These are phyloP conservation scores for Drosophila auraria DNA, from an alignment of 1,140 invertebrate genomes.

Conservation along the genomic window DNA sequence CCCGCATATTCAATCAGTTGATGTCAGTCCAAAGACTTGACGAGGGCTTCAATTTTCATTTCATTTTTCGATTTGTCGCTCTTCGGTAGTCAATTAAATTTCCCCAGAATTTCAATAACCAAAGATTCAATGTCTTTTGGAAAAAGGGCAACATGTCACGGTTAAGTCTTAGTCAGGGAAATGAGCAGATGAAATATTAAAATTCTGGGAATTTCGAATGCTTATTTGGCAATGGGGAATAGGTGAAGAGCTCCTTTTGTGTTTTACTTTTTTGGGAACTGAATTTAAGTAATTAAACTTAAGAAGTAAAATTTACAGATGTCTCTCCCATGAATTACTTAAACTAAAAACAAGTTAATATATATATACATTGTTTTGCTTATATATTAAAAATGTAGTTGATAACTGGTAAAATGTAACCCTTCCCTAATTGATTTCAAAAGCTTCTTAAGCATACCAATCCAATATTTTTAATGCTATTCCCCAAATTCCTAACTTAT, in stretches of 20 bases:
- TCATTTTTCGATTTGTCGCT: slow-evolving; percentile 31
- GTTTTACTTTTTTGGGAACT: no score
- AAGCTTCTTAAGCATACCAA: no score
- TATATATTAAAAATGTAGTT: no score
- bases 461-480: neutral
- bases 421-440: no score
- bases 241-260: neutral
- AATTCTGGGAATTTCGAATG: neutral
- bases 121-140: neutral
- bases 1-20: slow-evolving; percentile 78
- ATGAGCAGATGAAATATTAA: no score
- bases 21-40: slow-evolving; percentile 61
- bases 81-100: slow-evolving; percentile 75
- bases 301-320: no score
- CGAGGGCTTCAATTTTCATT: slow-evolving; percentile 44
- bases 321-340: no score
- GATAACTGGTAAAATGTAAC: no score
- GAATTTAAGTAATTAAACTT: no score
- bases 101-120: slow-evolving; percentile 57
- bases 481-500: neutral
- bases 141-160: slow-evolving; percentile 31
- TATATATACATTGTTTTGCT: no score
- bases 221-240: neutral
- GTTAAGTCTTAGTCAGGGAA: neutral
- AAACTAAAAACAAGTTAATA: no score